A percentile compares a stretch with the other conserved stretches of the same genome.
phyloP scores from a whole-genome alignment of 53 echinoderm and acorn worm genomes.

The Actinopyga echinites region DNA sequence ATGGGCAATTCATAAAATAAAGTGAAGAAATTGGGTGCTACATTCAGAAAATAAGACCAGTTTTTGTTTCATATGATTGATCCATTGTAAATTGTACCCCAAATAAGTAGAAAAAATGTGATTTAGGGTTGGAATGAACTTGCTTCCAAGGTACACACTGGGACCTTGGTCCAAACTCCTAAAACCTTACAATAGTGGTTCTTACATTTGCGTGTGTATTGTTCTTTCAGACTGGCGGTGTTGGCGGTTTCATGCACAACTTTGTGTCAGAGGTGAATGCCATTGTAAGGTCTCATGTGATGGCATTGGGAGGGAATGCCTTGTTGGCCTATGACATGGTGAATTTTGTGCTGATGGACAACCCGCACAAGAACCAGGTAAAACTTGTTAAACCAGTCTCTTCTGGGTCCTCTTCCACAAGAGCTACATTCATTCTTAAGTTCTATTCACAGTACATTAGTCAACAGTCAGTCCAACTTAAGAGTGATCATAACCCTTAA shows the following conservation, averaged over 20 bases:
- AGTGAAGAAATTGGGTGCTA: no score
- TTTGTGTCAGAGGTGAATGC: slow-evolving; percentile 91
- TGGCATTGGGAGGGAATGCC: slow-evolving; percentile 86
- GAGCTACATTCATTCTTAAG: background rate
- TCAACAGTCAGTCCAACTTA: no score
- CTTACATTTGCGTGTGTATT: slow-evolving; percentile 7
- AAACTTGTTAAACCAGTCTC: background rate
- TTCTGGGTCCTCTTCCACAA: background rate
- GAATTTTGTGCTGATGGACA: slow-evolving; percentile 83
- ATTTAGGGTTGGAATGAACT: no score
- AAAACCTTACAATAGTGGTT: no score
- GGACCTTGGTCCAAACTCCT: no score
- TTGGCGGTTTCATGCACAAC: slow-evolving; percentile 89
- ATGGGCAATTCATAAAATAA: no score
- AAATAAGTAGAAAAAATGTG: no score
- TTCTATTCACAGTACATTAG: background rate
- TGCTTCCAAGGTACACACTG: no score
- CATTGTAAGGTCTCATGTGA: slow-evolving; percentile 86
- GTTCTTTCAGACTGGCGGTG: slow-evolving; percentile 72
- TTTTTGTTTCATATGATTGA: no score
- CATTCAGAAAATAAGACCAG: no score
- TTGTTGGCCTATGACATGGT: slow-evolving; percentile 77
- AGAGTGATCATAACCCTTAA: no score
- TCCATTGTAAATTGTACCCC: no score
- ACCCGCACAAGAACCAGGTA: slow-evolving; percentile 91